These are phyloP conservation scores for Yoshiicerus persimilis DNA, from an alignment of 1,140 invertebrate species.

Conservation along the genomic window DNA sequence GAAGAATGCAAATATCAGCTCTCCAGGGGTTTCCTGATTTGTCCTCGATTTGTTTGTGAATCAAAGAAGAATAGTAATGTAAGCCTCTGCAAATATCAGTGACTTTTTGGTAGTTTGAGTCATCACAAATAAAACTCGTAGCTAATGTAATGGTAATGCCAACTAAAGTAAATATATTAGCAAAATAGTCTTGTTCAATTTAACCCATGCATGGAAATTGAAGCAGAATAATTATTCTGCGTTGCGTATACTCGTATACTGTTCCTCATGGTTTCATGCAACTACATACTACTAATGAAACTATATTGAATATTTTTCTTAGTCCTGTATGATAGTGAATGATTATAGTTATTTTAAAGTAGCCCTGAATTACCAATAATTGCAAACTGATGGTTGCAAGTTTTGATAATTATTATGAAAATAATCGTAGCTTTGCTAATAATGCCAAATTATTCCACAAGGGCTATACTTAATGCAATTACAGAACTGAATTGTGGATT, in stretches of 20 bases:
- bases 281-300: too few species aligned
- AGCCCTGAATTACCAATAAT: not conserved
- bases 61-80: slow-evolving; percentile 6
- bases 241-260: too few species aligned
- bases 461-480: not conserved
- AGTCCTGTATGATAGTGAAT: not conserved
- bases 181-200: not conserved
- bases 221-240: not conserved
- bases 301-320: not conserved
- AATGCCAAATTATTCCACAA: not conserved
- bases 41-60: slow-evolving; percentile 16
- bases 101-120: not conserved
- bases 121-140: not conserved
- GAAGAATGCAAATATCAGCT: slow-evolving; percentile 16
- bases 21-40: slow-evolving; percentile 14
- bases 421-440: not conserved
- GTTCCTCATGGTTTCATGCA: too few species aligned
- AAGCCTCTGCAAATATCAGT: slow-evolving; percentile 2
- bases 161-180: not conserved
- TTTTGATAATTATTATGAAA: not conserved
- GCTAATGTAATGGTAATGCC: not conserved
- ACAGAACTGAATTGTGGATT: too few species aligned
- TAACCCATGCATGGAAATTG: not conserved
- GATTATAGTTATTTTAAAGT: not conserved
- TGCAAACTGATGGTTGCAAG: not conserved